Evolutionary conservation across 2,113 vertebrate species (phyloP).

Genomic region (Bathybates hornii): DNA sequence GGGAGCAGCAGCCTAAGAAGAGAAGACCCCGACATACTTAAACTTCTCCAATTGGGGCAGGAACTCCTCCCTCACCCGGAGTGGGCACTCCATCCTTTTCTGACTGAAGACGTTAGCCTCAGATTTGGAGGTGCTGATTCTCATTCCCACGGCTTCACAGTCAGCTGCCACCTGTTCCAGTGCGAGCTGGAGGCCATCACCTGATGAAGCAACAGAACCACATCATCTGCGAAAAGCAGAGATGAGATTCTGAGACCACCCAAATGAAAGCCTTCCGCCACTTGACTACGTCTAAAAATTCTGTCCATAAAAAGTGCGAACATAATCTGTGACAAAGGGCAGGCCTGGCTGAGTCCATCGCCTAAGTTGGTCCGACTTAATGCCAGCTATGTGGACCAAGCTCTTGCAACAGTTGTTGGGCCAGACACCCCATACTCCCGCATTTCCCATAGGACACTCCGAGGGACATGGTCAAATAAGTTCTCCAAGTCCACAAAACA

Average conservation of each 20-base stretch:
- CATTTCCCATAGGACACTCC: background rate
- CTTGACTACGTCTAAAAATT: background rate
- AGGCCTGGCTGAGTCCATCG: background rate
- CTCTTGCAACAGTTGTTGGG: background rate
- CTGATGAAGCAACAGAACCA: background rate
- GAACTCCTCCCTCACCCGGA: background rate
- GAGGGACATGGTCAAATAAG: background rate
- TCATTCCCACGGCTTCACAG: background rate
- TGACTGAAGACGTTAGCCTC: background rate
- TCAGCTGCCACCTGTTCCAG: background rate
- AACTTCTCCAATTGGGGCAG: background rate
- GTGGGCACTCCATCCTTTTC: background rate
- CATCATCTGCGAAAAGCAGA: background rate
- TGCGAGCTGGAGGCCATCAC: background rate
- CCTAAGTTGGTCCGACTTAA: background rate
- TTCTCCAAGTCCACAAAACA: background rate
- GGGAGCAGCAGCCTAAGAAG: background rate
- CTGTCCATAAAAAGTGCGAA: fast-evolving
- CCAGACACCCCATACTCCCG: background rate
- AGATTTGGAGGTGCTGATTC: background rate
- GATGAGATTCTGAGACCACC: background rate
- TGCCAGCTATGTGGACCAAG: background rate
- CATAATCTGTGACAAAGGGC: background rate
- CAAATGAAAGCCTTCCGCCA: background rate
- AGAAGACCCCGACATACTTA: background rate